Conservation (phyloP, 2,888 invertebrate species). For the Mamestra brassicae region DNA sequence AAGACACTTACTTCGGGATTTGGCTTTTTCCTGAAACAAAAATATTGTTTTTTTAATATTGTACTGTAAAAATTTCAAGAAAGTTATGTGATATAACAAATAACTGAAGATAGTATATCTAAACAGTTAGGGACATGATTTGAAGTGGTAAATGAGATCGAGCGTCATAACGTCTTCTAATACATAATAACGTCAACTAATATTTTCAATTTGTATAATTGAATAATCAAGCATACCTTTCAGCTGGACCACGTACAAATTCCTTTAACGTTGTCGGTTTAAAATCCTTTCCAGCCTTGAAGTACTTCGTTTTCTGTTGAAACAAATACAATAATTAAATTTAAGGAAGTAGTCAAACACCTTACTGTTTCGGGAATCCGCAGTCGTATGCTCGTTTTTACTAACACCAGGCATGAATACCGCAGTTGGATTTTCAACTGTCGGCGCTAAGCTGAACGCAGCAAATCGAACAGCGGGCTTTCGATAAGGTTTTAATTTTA, state of each 20-base stretch:
- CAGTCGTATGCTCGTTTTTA: background rate
- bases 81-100: background rate
- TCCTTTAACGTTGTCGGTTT: slow-evolving; percentile 83
- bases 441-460: background rate
- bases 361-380: background rate
- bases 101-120: no score
- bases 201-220: background rate
- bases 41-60: background rate
- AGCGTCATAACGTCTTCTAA: background rate
- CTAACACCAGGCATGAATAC: background rate
- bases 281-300: slow-evolving; percentile 78
- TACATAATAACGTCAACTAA: background rate
- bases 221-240: slow-evolving; percentile 7
- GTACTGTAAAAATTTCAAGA: background rate
- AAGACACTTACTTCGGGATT: background rate
- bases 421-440: background rate
- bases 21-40: slow-evolving; percentile 16
- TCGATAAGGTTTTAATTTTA: background rate
- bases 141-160: background rate
- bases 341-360: background rate
- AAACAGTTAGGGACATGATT: background rate
- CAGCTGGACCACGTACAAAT: slow-evolving; percentile 81
- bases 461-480: background rate
- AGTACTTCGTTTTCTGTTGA: slow-evolving; percentile 79
- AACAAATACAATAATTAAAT: slow-evolving; percentile 5